Evolutionary conservation across 2,113 vertebrate species (phyloP).

Genomic region (Pogona vitticeps): DNA sequence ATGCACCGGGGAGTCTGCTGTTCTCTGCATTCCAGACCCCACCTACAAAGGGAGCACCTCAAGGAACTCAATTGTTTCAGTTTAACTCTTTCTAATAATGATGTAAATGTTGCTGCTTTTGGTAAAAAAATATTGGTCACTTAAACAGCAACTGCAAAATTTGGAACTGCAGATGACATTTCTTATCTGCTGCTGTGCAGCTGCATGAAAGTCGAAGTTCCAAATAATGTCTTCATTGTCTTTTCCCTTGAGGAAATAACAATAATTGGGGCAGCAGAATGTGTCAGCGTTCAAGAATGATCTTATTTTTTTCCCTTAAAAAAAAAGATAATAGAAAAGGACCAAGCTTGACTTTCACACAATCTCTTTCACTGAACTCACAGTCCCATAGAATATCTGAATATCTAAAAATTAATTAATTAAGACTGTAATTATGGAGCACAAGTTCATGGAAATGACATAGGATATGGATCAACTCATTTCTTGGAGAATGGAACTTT

Average conservation of each 20-base stretch:
- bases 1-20: conserved; percentile 65
- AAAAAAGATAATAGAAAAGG: too few species aligned
- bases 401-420: too few species aligned
- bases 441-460: neutral
- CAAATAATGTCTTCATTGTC: too few species aligned
- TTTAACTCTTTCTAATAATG: conserved; percentile 59
- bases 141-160: neutral
- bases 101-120: neutral
- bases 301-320: too few species aligned
- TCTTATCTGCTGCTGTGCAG: neutral
- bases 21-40: conserved; percentile 77
- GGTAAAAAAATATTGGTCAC: neutral
- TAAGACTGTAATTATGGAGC: too few species aligned
- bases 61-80: conserved; percentile 64
- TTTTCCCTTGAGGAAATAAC: neutral
- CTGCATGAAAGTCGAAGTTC: neutral
- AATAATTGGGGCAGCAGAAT: neutral
- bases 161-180: neutral
- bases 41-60: conserved; percentile 69
- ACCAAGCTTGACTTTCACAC: too few species aligned
- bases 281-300: too few species aligned
- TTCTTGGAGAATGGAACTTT: neutral
- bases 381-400: too few species aligned
- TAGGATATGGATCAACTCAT: neutral
- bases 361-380: too few species aligned